A percentile compares a stretch with the other conserved stretches of the same genome.
These are phyloP conservation scores for Sphyrna mokarran DNA, from an alignment of 2,113 vertebrate genomes.

Conservation along the genomic window DNA sequence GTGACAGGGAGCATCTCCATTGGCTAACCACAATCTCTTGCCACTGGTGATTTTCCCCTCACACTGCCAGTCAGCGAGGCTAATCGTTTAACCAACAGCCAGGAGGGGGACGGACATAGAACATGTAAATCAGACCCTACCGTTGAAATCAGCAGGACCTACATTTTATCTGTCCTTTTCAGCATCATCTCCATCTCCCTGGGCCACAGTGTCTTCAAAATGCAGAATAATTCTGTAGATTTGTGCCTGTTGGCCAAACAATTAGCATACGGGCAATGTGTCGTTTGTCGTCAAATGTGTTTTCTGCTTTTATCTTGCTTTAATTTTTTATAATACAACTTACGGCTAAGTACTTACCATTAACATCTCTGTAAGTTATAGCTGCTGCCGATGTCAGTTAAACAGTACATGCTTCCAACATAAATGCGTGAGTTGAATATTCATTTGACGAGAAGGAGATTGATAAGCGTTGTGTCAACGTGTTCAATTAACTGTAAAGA, in stretches of 20 bases:
- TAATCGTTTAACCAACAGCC: no score
- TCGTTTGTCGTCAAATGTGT: background rate
- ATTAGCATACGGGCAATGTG: background rate
- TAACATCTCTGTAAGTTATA: background rate
- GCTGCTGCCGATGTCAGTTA: conserved; percentile 7
- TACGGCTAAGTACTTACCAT: no score
- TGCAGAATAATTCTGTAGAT: background rate
- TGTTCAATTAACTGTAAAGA: conserved; percentile 33
- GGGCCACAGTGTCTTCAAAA: background rate
- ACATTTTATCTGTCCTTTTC: background rate
- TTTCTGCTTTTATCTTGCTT: background rate
- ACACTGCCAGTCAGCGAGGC: background rate
- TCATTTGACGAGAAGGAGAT: background rate
- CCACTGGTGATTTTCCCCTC: background rate
- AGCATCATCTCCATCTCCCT: background rate
- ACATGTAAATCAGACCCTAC: background rate
- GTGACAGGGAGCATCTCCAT: background rate
- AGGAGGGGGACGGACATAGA: background rate
- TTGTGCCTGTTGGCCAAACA: background rate
- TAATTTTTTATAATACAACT: conserved; percentile 8
- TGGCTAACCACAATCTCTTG: background rate
- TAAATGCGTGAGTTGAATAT: background rate
- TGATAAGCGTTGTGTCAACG: background rate
- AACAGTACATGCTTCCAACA: background rate
- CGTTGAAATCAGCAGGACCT: background rate